These are phyloP conservation scores for Melitaea cinxia DNA, from an alignment of 1,140 invertebrate genomes.

Conservation along the genomic window DNA sequence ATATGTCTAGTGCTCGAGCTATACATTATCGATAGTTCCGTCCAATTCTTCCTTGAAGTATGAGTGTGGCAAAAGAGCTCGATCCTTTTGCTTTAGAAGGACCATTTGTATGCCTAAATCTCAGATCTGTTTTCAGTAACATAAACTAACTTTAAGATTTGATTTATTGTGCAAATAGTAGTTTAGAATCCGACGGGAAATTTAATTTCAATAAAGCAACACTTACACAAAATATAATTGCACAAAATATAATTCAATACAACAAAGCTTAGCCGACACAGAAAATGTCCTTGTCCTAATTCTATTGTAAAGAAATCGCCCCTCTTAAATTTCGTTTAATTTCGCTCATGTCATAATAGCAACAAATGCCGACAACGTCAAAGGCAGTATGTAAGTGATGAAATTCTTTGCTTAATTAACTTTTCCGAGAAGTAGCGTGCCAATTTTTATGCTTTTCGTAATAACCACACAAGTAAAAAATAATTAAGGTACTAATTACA, in stretches of 20 bases:
- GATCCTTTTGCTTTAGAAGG: too few relatives aligned
- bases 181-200: background rate
- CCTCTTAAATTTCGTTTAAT: conserved; percentile 25
- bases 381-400: conserved; percentile 21
- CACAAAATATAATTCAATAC: conserved; percentile 3
- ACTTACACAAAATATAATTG: background rate
- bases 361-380: conserved; percentile 23
- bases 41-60: too few relatives aligned
- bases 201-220: background rate
- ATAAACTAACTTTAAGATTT: too few relatives aligned
- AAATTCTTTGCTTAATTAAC: conserved; percentile 25
- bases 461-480: conserved; percentile 7
- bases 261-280: conserved; percentile 25
- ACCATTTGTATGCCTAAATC: too few relatives aligned
- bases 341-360: conserved; percentile 21
- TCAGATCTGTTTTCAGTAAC: too few relatives aligned
- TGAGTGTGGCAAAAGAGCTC: too few relatives aligned
- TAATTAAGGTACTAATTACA: conserved; percentile 4
- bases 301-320: conserved; percentile 10
- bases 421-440: conserved; percentile 11
- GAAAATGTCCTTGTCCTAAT: conserved; percentile 17
- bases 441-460: conserved; percentile 8
- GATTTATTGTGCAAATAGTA: too few relatives aligned
- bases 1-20: too few relatives aligned
- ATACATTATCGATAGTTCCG: too few relatives aligned